phyloP scores from a whole-genome alignment of 2,888 invertebrate species.

The Diachrysia chrysitis region DNA sequence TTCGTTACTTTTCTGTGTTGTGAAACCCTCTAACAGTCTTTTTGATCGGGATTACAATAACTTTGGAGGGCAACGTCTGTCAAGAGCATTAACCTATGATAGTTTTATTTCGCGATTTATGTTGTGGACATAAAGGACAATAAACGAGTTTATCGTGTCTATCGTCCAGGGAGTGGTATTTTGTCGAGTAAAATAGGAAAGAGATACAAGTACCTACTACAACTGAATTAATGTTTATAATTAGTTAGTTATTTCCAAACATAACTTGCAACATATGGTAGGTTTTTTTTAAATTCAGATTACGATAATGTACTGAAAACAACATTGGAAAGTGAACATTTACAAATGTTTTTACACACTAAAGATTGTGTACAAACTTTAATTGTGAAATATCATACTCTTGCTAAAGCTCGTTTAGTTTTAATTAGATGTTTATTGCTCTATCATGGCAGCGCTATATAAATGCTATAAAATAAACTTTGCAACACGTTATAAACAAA shows the following conservation, averaged over 20 bases:
- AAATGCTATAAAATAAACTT: too few relatives aligned
- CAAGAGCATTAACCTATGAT: conserved; percentile 45
- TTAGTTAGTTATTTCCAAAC: too few relatives aligned
- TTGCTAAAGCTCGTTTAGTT: neutral
- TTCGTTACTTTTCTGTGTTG: conserved; percentile 15
- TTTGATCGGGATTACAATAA: conserved; percentile 41
- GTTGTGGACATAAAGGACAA: conserved; percentile 27
- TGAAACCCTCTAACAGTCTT: conserved; percentile 37
- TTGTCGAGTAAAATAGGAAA: conserved; percentile 13
- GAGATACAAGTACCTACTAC: conserved; percentile 17
- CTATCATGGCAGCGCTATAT: neutral
- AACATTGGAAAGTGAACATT: conserved; percentile 19
- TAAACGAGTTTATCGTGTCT: conserved; percentile 24
- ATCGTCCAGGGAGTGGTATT: conserved; percentile 12
- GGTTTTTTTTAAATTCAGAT: too few relatives aligned
- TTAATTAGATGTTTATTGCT: neutral
- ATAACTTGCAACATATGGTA: too few relatives aligned
- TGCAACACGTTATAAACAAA: too few relatives aligned
- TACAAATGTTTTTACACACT: conserved; percentile 14
- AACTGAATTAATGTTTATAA: too few relatives aligned
- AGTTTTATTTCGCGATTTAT: conserved; percentile 36
- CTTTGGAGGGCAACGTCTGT: conserved; percentile 22
- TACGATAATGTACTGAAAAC: conserved; percentile 24
- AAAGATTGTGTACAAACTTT: conserved; percentile 3
- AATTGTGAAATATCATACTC: neutral